Evolutionary conservation across 2,888 invertebrate species (phyloP).

Genomic region (Argyresthia albistria): DNA sequence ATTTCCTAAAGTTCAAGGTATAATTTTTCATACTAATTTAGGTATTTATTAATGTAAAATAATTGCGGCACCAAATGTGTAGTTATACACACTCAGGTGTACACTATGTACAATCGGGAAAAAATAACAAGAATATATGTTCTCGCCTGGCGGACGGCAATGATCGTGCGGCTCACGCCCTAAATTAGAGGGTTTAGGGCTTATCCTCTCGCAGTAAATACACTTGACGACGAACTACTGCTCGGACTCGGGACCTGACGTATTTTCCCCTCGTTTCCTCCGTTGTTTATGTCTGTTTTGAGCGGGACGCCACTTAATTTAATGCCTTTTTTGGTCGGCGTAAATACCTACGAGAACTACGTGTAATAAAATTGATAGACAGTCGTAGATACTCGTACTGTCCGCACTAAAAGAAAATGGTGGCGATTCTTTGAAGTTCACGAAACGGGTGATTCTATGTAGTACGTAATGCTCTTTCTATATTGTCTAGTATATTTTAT

Average conservation of each 20-base stretch:
- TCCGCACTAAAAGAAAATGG: not conserved
- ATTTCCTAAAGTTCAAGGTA: too few species aligned
- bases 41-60: too few species aligned
- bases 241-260: conserved; percentile 10
- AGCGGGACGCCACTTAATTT: conserved; percentile 16
- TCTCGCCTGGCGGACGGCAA: conserved; percentile 51
- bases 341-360: not conserved
- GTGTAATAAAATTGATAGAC: conserved; percentile 6
- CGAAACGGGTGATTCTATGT: too few species aligned
- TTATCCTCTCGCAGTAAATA: conserved; percentile 62
- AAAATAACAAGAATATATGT: conserved; percentile 63
- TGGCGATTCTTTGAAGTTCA: too few species aligned
- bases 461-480: too few species aligned
- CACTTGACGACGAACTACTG: conserved; percentile 42
- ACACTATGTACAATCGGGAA: conserved; percentile 41
- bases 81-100: conserved; percentile 52
- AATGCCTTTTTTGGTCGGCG: conserved; percentile 21
- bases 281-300: conserved; percentile 39
- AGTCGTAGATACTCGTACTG: not conserved
- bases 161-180: conserved; percentile 62
- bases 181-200: conserved; percentile 67
- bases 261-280: conserved; percentile 23
- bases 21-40: too few species aligned
- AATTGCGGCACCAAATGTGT: conserved; percentile 24
- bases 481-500: too few species aligned